Evolutionary conservation across 2,113 vertebrate species (phyloP), one percentile per base, ranked within the genome.

Genomic region (Pogonocichla stellata): DNA sequence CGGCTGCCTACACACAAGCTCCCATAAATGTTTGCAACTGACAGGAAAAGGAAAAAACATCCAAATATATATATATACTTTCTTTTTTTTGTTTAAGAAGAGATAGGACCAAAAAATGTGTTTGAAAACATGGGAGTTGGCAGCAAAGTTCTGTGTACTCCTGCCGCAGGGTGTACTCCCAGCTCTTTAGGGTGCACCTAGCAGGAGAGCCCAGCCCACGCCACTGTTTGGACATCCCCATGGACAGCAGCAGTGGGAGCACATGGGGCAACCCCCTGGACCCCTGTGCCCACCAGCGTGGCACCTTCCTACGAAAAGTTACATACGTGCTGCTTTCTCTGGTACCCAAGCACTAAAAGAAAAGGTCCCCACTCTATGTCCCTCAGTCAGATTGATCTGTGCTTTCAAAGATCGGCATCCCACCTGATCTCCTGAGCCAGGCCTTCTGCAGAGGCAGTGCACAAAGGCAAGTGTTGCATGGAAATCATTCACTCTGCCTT

Each of bases 201-300:
- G 7, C 0, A 0, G 6, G 19, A 19, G 7, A 48, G 17, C 14
- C 8, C 33, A 67, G 57, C 9, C 25, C 14, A 3, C 0, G 0
- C 0, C 0, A 3, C 48, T 36, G 36, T 48, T 56, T 0, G 0
- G n/a, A 12, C 29, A 40, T 42, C 8, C 12, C 38, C 12, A 33
- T 6, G 47, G 34, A n/a, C 8, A 36, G 2, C 0, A 0, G 28
- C 0, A 0, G 5, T 4, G 8, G 19, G 5, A 29, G 1, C 0
- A 2, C 25, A 3, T 1, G 2, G 23, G 6, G 31, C 16, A 7
- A 16, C 3, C 1, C 17, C 19, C 14, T 2, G 0, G 16, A 34
- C 61, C 29, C 2, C 14, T 10, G 14, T 17, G 8, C 9, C 6
- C 7, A 8, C 16, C 19, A 4, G 8, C 6, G 17, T 0, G 0